Percentiles rank a stretch among this genome's conserved stretches.
These are phyloP conservation scores for Vanacampus margaritifer DNA, from an alignment of 2,113 vertebrate species.

Conservation along the genomic window DNA sequence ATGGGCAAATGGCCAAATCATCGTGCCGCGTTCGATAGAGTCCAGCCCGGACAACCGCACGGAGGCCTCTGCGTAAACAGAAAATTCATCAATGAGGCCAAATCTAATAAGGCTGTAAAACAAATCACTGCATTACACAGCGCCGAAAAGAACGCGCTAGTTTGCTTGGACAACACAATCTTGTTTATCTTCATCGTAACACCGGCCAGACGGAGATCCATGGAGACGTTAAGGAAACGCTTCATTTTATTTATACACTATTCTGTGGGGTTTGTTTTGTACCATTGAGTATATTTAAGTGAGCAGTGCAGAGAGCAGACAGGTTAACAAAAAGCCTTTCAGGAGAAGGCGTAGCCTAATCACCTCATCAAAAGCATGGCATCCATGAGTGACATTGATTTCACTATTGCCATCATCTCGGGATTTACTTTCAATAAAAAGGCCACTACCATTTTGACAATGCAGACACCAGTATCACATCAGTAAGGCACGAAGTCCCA, in stretches of 20 bases:
- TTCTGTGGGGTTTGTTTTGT: conserved; percentile 13
- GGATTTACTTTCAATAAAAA: conserved; percentile 27
- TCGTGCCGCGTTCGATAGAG: conserved; percentile 43
- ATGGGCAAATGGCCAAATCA: conserved; percentile 37
- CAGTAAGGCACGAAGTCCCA: not conserved
- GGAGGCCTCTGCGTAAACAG: conserved; percentile 31
- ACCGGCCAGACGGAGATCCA: not conserved
- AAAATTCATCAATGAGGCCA: conserved; percentile 45
- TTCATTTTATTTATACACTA: conserved; percentile 16
- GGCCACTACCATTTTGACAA: conserved; percentile 3
- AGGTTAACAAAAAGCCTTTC: conserved; percentile 55
- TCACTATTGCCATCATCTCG: conserved; percentile 4
- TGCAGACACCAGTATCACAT: not conserved
- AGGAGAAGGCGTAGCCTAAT: conserved; percentile 38
- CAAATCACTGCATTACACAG: conserved; percentile 21
- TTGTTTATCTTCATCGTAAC: conserved; percentile 20
- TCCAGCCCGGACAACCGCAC: conserved; percentile 31
- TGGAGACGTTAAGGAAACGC: not conserved
- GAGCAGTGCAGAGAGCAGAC: conserved; percentile 6
- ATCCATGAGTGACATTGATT: conserved; percentile 28
- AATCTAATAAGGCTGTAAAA: conserved; percentile 27
- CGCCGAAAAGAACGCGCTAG: not conserved
- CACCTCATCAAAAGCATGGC: conserved; percentile 39
- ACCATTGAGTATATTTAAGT: conserved; percentile 22
- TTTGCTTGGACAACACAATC: not conserved